A percentile compares a stretch with the other conserved stretches of the same genome.
phyloP scores from a whole-genome alignment of 2,797 vertebrate genomes.

The Ammospiza maritima region DNA sequence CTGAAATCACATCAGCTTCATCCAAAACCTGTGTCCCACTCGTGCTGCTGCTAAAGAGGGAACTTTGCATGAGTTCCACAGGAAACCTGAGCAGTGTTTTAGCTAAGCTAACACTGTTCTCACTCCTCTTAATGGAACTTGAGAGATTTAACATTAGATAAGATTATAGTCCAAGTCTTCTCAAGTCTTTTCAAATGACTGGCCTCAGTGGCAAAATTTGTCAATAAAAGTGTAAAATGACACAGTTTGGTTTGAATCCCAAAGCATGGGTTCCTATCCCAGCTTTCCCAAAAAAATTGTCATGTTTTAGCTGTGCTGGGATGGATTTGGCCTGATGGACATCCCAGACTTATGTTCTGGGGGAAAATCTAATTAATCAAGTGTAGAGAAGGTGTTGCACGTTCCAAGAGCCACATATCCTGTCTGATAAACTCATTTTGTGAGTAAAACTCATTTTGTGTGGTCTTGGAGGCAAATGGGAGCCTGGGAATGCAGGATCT shows the following conservation, averaged over 20 bases:
- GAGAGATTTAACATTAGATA: neutral
- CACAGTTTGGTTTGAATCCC: fast-evolving
- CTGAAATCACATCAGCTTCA: neutral
- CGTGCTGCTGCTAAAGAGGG: neutral
- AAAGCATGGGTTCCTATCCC: neutral
- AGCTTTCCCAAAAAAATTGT: neutral
- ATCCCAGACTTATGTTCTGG: neutral
- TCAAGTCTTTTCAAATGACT: neutral
- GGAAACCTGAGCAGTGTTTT: neutral
- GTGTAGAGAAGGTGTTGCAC: neutral
- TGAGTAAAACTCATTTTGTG: neutral
- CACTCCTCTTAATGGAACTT: neutral
- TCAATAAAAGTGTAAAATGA: neutral
- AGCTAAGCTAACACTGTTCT: neutral
- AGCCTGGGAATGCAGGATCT: neutral
- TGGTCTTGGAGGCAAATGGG: neutral
- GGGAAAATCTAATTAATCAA: neutral
- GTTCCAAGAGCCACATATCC: neutral
- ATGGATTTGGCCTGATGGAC: neutral
- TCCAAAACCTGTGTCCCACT: neutral
- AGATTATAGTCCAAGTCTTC: fast-evolving
- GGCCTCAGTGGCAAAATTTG: neutral
- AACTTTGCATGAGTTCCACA: neutral
- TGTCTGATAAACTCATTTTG: neutral
- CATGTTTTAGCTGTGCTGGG: fast-evolving